Conservation (phyloP, 2,888 invertebrate species). For the Tachina fera region DNA sequence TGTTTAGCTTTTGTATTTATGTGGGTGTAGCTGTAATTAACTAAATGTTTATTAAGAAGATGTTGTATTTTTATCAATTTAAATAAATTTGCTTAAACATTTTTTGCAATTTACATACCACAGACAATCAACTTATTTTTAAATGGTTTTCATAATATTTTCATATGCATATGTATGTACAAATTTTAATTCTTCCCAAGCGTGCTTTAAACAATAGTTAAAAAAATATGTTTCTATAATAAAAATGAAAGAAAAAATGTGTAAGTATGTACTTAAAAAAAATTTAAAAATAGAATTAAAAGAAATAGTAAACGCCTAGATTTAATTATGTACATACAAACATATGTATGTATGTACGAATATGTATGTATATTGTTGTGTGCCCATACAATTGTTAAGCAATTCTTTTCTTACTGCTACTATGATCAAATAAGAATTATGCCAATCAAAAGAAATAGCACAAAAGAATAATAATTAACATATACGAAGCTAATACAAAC, state of each 20-base stretch:
- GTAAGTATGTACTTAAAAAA: conserved; percentile 9
- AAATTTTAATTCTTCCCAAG: conserved; percentile 36
- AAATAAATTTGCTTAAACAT: conserved; percentile 50
- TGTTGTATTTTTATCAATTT: conserved; percentile 46
- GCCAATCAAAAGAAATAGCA: conserved; percentile 57
- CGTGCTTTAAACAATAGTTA: conserved; percentile 35
- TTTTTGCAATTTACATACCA: conserved; percentile 57
- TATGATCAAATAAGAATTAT: conserved; percentile 46
- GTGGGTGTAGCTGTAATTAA: conserved; percentile 61
- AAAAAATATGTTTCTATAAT: conserved; percentile 1
- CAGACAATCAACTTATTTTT: conserved; percentile 12
- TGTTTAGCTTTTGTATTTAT: conserved; percentile 52
- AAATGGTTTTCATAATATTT: conserved; percentile 45
- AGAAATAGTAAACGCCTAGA: conserved; percentile 38
- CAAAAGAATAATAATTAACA: conserved; percentile 46
- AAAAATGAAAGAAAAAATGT: background rate
- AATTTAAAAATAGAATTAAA: background rate
- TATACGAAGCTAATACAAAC: background rate
- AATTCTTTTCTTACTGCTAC: conserved; percentile 12
- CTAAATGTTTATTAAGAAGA: conserved; percentile 32
- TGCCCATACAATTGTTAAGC: conserved; percentile 31
- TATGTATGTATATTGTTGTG: background rate
- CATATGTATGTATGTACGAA: background rate
- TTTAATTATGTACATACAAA: conserved; percentile 33
- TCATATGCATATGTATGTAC: conserved; percentile 2